Conservation (phyloP, 2,888 invertebrate species). For the Leptinotarsa peninsularis region DNA sequence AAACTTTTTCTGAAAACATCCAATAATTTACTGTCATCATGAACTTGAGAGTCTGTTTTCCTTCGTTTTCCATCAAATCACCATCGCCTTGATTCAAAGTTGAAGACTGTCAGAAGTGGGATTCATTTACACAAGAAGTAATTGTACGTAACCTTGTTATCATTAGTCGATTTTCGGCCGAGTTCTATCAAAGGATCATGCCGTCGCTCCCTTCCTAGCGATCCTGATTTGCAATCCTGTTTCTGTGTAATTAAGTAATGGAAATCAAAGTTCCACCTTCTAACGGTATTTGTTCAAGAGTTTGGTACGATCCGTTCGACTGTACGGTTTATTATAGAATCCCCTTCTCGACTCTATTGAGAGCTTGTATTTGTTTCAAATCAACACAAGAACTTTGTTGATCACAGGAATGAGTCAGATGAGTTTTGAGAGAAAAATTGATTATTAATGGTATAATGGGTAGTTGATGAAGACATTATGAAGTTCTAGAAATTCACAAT, state of each 20-base stretch:
- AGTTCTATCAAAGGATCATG: conserved; percentile 62
- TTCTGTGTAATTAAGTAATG: conserved; percentile 67
- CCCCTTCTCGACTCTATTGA: conserved; percentile 16
- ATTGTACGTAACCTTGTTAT: conserved; percentile 67
- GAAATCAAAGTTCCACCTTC: conserved; percentile 66
- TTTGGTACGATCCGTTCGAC: conserved; percentile 46
- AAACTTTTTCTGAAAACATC: not conserved
- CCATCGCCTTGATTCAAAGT: conserved; percentile 10
- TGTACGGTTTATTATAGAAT: conserved; percentile 27
- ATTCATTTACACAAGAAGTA: conserved; percentile 61
- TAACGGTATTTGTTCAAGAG: conserved; percentile 64
- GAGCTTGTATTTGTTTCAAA: conserved; percentile 21
- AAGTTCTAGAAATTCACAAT: too few species aligned
- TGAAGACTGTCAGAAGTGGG: conserved; percentile 26
- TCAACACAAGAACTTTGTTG: conserved; percentile 23
- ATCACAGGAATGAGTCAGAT: not conserved
- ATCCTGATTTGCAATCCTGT: conserved; percentile 58
- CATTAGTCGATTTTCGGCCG: conserved; percentile 64
- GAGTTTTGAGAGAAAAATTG: not conserved
- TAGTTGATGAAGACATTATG: too few species aligned
- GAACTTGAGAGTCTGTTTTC: not conserved
- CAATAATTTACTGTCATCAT: not conserved
- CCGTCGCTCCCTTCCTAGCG: conserved; percentile 51
- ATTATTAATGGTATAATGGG: not conserved
- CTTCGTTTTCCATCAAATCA: conserved; percentile 10